Percentiles rank a stretch among this genome's conserved stretches.
These are phyloP conservation scores for Folsomia manolachei DNA, from an alignment of 2,888 invertebrate species.

Conservation along the genomic window DNA sequence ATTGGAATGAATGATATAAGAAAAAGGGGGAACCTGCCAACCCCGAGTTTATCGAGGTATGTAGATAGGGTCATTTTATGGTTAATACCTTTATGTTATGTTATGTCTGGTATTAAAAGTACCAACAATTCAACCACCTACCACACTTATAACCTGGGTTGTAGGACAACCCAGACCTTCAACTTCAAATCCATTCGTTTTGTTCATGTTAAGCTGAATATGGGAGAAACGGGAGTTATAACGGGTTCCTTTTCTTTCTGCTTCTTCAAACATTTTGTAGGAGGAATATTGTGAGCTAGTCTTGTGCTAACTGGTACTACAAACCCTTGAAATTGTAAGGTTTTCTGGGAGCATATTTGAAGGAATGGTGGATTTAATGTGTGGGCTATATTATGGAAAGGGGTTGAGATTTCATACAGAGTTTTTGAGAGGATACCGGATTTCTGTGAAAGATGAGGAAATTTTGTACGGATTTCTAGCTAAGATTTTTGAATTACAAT, in stretches of 20 bases:
- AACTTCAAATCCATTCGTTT: background rate
- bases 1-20: too few relatives aligned
- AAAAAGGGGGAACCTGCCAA: background rate
- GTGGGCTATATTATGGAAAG: background rate
- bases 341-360: background rate
- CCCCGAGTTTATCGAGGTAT: background rate
- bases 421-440: too few relatives aligned
- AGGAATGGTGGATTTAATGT: background rate
- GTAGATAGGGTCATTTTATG: too few relatives aligned
- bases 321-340: background rate
- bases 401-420: background rate
- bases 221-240: conserved; percentile 24
- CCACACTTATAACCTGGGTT: too few relatives aligned
- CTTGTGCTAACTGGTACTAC: too few relatives aligned
- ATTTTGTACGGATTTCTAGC: too few relatives aligned
- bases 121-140: background rate
- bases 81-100: too few relatives aligned
- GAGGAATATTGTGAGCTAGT: too few relatives aligned
- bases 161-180: background rate
- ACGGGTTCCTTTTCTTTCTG: conserved; percentile 30
- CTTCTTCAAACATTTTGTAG: background rate
- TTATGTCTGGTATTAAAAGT: background rate
- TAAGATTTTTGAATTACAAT: too few relatives aligned
- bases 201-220: background rate
- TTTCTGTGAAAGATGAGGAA: background rate